Evolutionary conservation across 2,888 invertebrate genomes (phyloP).

Genomic region (Chymomyza amoena): DNA sequence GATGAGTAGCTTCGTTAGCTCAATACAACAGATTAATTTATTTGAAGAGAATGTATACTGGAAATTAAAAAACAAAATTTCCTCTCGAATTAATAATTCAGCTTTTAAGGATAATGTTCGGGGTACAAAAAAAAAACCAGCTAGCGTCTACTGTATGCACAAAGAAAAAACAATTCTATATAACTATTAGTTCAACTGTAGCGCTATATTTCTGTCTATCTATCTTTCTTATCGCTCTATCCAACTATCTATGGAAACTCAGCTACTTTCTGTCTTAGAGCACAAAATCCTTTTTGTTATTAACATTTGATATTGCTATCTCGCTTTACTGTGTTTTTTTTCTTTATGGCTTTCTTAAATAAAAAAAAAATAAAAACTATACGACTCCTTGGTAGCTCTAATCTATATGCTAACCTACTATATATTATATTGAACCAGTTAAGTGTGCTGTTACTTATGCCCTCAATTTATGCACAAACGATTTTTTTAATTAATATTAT

Average conservation of each 20-base stretch:
- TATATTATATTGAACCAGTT: conserved; percentile 11
- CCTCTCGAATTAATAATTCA: no score
- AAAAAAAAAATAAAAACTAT: not conserved
- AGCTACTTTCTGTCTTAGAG: conserved; percentile 47
- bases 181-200: conserved; percentile 13
- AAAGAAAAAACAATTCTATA: conserved; percentile 20
- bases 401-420: not conserved
- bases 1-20: no score
- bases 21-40: no score
- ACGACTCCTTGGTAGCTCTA: not conserved
- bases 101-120: no score
- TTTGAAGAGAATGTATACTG: no score
- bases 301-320: conserved; percentile 37
- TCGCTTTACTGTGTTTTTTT: not conserved
- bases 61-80: no score
- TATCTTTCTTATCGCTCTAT: conserved; percentile 27
- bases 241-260: conserved; percentile 30
- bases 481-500: conserved; percentile 25
- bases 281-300: conserved; percentile 57
- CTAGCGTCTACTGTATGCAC: not conserved
- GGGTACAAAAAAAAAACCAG: conserved; percentile 2
- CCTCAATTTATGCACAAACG: not conserved
- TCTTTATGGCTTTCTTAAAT: not conserved
- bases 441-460: conserved; percentile 35
- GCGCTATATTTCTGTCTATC: conserved; percentile 21